A percentile compares a stretch with the other conserved stretches of the same genome.
Conservation (phyloP, 2,797 vertebrate species). For the Aplochiton taeniatus region DNA sequence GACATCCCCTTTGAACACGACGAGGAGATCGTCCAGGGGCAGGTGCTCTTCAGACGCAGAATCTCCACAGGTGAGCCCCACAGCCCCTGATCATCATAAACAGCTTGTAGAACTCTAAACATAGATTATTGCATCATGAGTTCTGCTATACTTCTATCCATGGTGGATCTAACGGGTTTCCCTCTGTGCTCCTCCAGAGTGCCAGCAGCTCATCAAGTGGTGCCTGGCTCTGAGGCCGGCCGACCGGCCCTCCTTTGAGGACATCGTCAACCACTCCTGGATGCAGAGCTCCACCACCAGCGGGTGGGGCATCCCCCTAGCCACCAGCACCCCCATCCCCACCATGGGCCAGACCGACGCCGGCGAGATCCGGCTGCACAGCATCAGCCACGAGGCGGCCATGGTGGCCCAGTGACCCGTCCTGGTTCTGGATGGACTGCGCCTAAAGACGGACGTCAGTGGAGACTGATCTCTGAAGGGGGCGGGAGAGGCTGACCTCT, state of each 20-base stretch:
- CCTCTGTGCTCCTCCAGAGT: slow-evolving; percentile 65
- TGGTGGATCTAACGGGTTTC: slow-evolving; percentile 28
- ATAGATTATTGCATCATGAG: too few species aligned
- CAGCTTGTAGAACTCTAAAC: too few species aligned
- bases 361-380: slow-evolving; percentile 87
- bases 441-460: too few species aligned
- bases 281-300: slow-evolving; percentile 81
- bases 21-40: slow-evolving; percentile 85
- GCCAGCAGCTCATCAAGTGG: slow-evolving; percentile 88
- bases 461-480: too few species aligned
- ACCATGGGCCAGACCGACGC: slow-evolving; percentile 71
- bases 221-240: slow-evolving; percentile 87
- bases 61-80: slow-evolving; percentile 82
- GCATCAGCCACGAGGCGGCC: slow-evolving; percentile 79
- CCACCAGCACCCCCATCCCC: too few species aligned
- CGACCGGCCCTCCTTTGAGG: slow-evolving; percentile 89
- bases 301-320: too few species aligned
- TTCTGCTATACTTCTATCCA: background rate
- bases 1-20: slow-evolving; percentile 96
- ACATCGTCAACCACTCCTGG: slow-evolving; percentile 90
- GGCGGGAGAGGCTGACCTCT: too few species aligned
- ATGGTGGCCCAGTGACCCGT: slow-evolving; percentile 51
- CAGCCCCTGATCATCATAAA: too few species aligned
- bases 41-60: slow-evolving; percentile 85
- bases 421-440: background rate